Conservation (phyloP, 2,888 invertebrate species). For the Lasioglossum pauxillum region DNA sequence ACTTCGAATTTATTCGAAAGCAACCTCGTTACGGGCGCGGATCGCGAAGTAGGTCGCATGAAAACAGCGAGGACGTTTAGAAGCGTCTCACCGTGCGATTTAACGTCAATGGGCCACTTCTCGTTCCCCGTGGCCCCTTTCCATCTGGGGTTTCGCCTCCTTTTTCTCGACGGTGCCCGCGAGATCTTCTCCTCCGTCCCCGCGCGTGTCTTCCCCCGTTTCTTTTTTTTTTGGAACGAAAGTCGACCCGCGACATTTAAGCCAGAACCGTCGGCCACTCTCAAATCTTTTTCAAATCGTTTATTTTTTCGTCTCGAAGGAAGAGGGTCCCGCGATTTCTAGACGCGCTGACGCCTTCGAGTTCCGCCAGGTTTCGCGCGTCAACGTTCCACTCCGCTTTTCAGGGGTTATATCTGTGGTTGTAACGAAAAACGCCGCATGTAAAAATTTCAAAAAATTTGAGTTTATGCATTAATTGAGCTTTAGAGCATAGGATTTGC, state of each 20-base stretch:
- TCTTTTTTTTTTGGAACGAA: neutral
- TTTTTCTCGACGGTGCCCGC: conserved; percentile 1
- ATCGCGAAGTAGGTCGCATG: conserved; percentile 77
- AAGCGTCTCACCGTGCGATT: conserved; percentile 74
- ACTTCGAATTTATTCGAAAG: conserved; percentile 78
- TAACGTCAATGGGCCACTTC: conserved; percentile 75
- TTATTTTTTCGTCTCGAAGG: conserved; percentile 11
- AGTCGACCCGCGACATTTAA: conserved; percentile 49
- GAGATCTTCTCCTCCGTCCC: neutral
- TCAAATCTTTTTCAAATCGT: conserved; percentile 29
- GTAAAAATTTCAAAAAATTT: too few species aligned
- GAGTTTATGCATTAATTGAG: too few species aligned
- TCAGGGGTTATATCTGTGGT: too few species aligned
- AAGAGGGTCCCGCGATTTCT: conserved; percentile 32
- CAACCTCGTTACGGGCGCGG: conserved; percentile 77
- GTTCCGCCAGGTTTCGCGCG: conserved; percentile 36
- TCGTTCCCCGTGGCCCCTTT: conserved; percentile 35
- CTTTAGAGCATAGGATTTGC: too few species aligned
- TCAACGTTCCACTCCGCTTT: neutral
- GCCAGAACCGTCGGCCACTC: conserved; percentile 23
- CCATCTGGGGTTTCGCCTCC: conserved; percentile 3
- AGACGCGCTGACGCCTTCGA: conserved; percentile 40
- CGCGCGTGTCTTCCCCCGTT: neutral
- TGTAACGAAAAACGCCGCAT: too few species aligned
- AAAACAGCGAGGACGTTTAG: conserved; percentile 75